Base-by-base conservation (phyloP, 1,140 invertebrate species). In the Hypsibius dujardini region DNA sequence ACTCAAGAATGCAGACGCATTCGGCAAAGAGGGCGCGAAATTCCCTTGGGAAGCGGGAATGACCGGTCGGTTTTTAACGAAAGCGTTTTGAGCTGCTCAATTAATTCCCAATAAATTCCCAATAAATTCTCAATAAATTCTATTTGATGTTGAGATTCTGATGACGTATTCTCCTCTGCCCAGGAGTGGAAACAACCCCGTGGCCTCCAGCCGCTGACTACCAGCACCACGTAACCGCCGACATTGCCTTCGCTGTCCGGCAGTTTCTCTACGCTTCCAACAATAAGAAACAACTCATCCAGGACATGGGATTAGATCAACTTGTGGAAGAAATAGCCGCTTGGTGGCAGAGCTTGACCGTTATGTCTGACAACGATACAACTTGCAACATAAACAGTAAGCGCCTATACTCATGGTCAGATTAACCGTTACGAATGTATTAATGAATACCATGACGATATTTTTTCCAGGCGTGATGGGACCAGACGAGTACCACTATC, bases 41-140 rank as follows among this genome's bases (percentile, higher is more conserved):
- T 82, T 76, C 74, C 78, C 81, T 0, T 83, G 82, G 82, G 82
- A 82, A 75, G 78, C 77, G 71, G 81, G 76, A 46, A 75, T 76
- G 69, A 81, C 76, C 1, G 76, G 76, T 67, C 2, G 47, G 67
- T 46, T 28, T 69, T 7, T 2, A n/a, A 2, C n/a, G 2, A 46
- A 7, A 46, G 70, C 28, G 71, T 73, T 1, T 75, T 76, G 71
- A 75, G 75, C 1, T 76, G 75, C 0, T 75, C 74, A 7, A 67
- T 67, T 3, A 67, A 14, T 7, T 67, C 12, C 12, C 45, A 14
- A 14, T 7, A 14, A 42, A 67, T 67, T 73, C 0, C 76, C 76
- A 71, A 75, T 77, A 1, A 76, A 75, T 1, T 75, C 75, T 1
- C 74, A 77, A 70, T 77, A 76, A 59, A 76, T 77, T 73, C 74